Evolutionary conservation across 2,797 vertebrate genomes (phyloP).

Genomic region (Kryptolebias ocellatus): DNA sequence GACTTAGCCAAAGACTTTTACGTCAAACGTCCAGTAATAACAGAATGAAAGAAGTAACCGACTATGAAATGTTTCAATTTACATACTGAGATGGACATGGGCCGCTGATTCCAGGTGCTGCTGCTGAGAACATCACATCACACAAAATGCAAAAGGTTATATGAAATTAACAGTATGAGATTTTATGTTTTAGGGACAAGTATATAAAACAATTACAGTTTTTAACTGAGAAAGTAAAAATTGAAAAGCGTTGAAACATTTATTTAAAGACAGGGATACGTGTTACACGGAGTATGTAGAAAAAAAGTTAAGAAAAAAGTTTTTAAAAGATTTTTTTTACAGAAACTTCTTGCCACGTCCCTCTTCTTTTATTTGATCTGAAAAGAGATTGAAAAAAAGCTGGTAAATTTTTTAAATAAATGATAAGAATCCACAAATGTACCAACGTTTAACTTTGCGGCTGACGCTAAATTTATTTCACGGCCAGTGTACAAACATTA

Average conservation of each 20-base stretch:
- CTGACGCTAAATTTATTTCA: background rate
- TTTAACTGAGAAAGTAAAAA: background rate
- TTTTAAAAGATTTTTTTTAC: background rate
- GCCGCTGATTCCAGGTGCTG: conserved; percentile 50
- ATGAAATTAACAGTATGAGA: background rate
- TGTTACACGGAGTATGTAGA: conserved; percentile 36
- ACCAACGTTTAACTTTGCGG: background rate
- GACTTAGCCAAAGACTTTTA: conserved; percentile 28
- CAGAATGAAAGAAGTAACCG: conserved; percentile 16
- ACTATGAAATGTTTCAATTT: conserved; percentile 30
- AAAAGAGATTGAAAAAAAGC: conserved; percentile 22
- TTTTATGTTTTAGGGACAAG: background rate
- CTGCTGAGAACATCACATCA: background rate
- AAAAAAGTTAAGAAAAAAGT: conserved; percentile 2
- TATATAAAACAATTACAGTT: no score
- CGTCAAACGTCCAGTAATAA: conserved; percentile 28
- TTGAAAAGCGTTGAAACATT: conserved; percentile 23
- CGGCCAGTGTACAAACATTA: no score
- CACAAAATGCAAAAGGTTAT: background rate
- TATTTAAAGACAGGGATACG: conserved; percentile 32
- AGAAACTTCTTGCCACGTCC: background rate
- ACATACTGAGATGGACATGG: conserved; percentile 26
- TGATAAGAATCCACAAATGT: background rate
- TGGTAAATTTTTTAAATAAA: background rate
- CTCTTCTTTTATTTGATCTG: conserved; percentile 61